Conservation (phyloP, 2,113 vertebrate species). For the Eptesicus fuscus region DNA sequence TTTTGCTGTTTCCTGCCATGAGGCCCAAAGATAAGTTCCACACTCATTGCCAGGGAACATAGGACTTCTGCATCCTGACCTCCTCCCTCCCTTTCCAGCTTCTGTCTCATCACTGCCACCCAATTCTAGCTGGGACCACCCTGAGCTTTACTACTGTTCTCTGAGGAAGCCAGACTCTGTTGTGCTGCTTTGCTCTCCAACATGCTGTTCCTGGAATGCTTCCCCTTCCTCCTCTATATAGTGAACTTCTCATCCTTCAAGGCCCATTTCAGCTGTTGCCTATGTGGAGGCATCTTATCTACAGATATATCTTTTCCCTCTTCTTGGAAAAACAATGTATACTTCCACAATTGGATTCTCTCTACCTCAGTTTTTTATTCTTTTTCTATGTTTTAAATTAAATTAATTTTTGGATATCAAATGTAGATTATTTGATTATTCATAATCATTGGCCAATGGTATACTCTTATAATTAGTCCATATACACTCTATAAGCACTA, state of each 20-base stretch:
- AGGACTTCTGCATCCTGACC: neutral
- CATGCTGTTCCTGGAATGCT: neutral
- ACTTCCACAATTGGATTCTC: neutral
- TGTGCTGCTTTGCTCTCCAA: neutral
- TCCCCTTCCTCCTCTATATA: neutral
- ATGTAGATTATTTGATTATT: neutral
- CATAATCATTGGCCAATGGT: neutral
- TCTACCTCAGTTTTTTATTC: neutral
- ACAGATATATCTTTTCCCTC: neutral
- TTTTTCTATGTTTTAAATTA: neutral
- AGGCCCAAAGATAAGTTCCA: neutral
- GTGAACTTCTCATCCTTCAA: neutral
- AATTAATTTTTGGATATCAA: neutral
- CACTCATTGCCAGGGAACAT: neutral
- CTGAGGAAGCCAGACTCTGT: neutral
- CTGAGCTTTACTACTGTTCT: neutral
- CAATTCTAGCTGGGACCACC: neutral
- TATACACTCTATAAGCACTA: neutral
- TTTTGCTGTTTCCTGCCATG: neutral
- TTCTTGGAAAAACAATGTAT: neutral
- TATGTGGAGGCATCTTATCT: neutral
- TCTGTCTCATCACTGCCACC: neutral
- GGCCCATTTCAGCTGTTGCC: neutral
- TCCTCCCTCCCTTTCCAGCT: neutral
- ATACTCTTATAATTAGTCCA: neutral